Evolutionary conservation across 2,888 invertebrate genomes (phyloP), one percentile per base, ranked within the genome.

Genomic region (Lithophane socia): DNA sequence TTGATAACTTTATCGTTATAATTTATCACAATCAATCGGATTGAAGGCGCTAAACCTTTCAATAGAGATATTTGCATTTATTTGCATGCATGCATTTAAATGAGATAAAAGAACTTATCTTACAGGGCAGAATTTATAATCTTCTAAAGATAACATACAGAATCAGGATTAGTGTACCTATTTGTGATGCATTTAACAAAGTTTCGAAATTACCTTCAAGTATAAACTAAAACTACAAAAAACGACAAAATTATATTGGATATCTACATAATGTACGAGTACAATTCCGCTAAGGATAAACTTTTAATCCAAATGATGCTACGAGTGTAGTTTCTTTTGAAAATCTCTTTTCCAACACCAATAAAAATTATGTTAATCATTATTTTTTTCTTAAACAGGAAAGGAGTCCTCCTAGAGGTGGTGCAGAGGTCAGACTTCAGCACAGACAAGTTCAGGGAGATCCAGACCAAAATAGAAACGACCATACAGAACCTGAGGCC

Each of bases 401-500:
- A 98, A 95, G 97, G 98, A 87, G 97, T 99, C 84, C 95, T 99
- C 75, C 96, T 98, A 87, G 99, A 99, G 93, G 98, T 98, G 81
- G 97, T 98, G 61, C 98, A 98, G 91, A 97, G 98, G 88, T 98
- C 98, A 52, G 98, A 99, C 95, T 97, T 98, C 88, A 98, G 98
- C 68, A 97, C 98, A 21, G 98, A 98, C 86, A 98, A 98, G 93
- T 99, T 98, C 92, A 97, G 97, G 83, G 98, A 98, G 91, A 98
- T 98, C 83, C 98, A 98, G 92, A 97, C 97, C 89, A 97, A 98
- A 91, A 98, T 99, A 89, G 98, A 98, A 92, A 97, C 97, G 79
- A 97, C 97, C 88, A 97, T 99, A 86, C 98, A 98, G 91, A 97
- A 97, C 82, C 97, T 99, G 83, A 98, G 98, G 95, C 98, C 99